Base-by-base conservation (phyloP, 2,797 vertebrate species). In the Sebastes goodei region DNA sequence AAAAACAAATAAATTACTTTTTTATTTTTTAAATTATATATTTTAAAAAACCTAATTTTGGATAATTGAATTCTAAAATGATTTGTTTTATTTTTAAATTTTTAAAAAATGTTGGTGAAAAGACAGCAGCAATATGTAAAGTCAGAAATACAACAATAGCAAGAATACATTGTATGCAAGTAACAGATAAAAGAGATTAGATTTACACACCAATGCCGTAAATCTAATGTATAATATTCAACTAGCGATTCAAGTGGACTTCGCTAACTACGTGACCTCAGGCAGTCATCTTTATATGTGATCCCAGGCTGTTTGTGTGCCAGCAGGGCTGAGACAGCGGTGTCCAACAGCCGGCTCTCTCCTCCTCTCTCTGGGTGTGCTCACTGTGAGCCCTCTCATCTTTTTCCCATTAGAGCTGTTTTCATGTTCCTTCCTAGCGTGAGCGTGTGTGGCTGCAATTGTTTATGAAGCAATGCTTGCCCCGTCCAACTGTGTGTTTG, bases 341-440 rank as follows among this genome's bases (percentile, higher is more conserved):
- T 87, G 91, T 91, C 90, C 86, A 76, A 68, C 74, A 53, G 83
- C 80, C 81, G 52, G 17, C 75, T 73, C 84, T 81, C 82, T 84
- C 76, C 78, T 71, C 70, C 71, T 82, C 82, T 85, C 71, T 82
- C 86, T 88, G 88, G 83, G 84, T 88, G 89, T 85, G 88, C 89
- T 93, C 85, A 4, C 86, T 88, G 63, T 63, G 74, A 88, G 88
- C 86, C 78, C 87, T 87, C 88, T 95, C 93, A 95, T 95, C 93
- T 96, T 95, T 94, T 94, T 93, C 94, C 89, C 84, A 94, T 94
- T 95, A 94, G 87, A 76, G 89, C 88, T 90, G 87, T 93, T 94
- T 93, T 93, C 85, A 89, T 93, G 91, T 90, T 92, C 86, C 86
- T 91, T 92, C 85, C 85, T 85, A 88, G 90, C 69, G 49, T 84